These are phyloP conservation scores for Eublepharis macularius DNA, from an alignment of 2,113 vertebrate genomes.

Conservation along the genomic window DNA sequence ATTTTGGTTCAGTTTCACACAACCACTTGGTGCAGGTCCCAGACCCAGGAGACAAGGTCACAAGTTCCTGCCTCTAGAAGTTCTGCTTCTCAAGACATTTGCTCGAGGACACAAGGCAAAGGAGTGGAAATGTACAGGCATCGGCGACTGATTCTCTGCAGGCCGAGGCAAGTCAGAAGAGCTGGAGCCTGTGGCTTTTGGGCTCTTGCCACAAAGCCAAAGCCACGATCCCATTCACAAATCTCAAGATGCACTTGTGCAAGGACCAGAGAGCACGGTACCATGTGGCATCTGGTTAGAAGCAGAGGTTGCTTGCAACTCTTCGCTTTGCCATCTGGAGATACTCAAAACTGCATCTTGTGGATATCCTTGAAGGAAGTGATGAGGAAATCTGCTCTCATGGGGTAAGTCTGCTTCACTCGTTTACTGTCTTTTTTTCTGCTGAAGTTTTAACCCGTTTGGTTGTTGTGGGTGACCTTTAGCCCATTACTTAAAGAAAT, in stretches of 20 bases:
- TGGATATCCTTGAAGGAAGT: not conserved
- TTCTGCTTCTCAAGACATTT: not conserved
- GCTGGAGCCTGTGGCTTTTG: fast-evolving
- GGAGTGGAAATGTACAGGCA: not conserved
- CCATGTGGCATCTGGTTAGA: fast-evolving
- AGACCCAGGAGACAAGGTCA: not conserved
- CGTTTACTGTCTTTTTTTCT: not conserved
- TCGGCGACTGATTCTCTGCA: not conserved
- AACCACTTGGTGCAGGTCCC: not conserved
- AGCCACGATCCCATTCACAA: fast-evolving
- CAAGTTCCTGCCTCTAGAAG: conserved; percentile 4
- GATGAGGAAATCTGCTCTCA: not conserved
- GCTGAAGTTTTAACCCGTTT: fast-evolving
- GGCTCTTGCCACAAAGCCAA: fast-evolving
- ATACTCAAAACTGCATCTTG: not conserved
- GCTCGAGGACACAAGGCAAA: not conserved
- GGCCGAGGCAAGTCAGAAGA: fast-evolving
- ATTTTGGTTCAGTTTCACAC: not conserved
- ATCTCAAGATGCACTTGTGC: too few relatives aligned
- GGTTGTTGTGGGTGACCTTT: too few relatives aligned
- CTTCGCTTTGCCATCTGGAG: not conserved
- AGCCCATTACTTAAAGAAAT: fast-evolving
- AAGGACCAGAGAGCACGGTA: not conserved
- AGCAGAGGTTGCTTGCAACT: not conserved
- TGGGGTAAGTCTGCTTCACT: conserved; percentile 36